Evolutionary conservation across 2,888 invertebrate species (phyloP), one percentile per base, ranked within the genome.

Genomic region (Pyrgus malvae): DNA sequence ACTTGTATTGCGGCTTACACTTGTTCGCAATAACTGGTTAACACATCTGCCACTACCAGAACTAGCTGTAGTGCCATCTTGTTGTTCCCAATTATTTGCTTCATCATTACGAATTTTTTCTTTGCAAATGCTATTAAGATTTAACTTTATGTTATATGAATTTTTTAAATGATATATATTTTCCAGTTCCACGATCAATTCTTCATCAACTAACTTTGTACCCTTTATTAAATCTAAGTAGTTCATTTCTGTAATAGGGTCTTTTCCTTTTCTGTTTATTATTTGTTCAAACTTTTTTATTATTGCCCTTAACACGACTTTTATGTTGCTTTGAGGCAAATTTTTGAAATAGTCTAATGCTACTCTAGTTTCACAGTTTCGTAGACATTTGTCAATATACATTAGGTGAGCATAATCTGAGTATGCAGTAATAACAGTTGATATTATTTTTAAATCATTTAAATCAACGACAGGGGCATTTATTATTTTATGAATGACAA

Each of bases 141-240:
- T 72, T 21, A 82, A 55, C 60, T 66, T 67, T 19, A 81, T 73
- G 45, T 66, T 67, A 48, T 82, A 85, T 0, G 82, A 83, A 67
- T 87, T 83, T 65, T 89, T 90, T 21, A 87, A 76, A 59, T 86
- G 76, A 61, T 88, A 89, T 56, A 89, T 62, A 48, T 76, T 81
- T 70, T 87, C 81, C 57, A 88, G 63, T 56, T 76, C 70, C 41
- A 61, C 69, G 8, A 82, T 72, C 67, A 85, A 72, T 57, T 69
- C 69, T 19, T 71, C 63, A 63, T 73, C 70, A 23, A 88, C 58
- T 41, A 76, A 64, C 45, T 74, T 65, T 11, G 83, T 80, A 5
- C 87, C 86, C 64, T 88, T 90, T 27, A 91, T 66, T 55, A 91
- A 91, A 66, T 91, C 91, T 38, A 90, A 72, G 58, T 87, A 90